A percentile compares a stretch with the other conserved stretches of the same genome.
Evolutionary conservation across 2,888 invertebrate genomes (phyloP).

Genomic region (Meiosimyza decipiens): DNA sequence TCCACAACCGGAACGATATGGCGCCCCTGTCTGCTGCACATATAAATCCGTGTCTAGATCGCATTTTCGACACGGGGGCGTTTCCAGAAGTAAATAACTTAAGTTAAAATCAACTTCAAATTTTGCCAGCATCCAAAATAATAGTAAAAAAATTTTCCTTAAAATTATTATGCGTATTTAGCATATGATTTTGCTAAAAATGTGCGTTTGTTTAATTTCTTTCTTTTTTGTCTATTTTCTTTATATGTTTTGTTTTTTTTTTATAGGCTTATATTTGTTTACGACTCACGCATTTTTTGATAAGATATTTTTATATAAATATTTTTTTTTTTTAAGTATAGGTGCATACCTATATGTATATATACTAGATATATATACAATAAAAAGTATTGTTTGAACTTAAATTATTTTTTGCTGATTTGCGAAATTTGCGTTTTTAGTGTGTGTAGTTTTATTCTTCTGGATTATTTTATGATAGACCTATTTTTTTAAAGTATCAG

Average conservation of each 20-base stretch:
- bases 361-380: neutral
- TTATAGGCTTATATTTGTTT: slow-evolving; percentile 2
- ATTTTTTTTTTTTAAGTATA: neutral
- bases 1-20: too few relatives aligned
- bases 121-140: too few relatives aligned
- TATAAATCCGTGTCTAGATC: too few relatives aligned
- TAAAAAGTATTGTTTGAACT: neutral
- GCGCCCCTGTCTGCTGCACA: too few relatives aligned
- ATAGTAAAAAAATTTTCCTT: neutral
- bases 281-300: slow-evolving; percentile 25
- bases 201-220: slow-evolving; percentile 6
- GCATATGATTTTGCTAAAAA: neutral
- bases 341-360: neutral
- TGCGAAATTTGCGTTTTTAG: neutral
- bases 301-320: slow-evolving; percentile 13
- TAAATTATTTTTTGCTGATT: slow-evolving; percentile 16
- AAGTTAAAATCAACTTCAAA: too few relatives aligned
- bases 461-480: neutral
- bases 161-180: neutral
- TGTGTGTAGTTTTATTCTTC: neutral
- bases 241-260: neutral
- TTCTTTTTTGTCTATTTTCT: neutral
- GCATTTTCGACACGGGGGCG: too few relatives aligned
- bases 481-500: neutral
- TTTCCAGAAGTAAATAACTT: too few relatives aligned